phyloP scores from a whole-genome alignment of 2,888 invertebrate species.

The Sericinus montela region DNA sequence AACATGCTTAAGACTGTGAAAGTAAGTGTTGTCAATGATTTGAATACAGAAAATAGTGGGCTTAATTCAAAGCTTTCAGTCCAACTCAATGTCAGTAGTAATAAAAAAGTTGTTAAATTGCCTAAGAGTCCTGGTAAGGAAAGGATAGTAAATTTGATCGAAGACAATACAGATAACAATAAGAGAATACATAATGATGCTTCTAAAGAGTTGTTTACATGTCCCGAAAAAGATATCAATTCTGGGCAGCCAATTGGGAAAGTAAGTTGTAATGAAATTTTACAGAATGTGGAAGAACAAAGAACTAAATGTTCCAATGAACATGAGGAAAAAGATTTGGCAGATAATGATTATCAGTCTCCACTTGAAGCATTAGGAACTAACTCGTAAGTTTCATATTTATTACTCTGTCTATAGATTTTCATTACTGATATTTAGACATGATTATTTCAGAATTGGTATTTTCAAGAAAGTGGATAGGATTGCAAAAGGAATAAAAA shows the following conservation, averaged over 20 bases:
- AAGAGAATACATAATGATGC: slow-evolving; percentile 12
- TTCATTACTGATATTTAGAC: not conserved
- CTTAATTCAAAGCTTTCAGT: slow-evolving; percentile 42
- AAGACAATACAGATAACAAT: slow-evolving; percentile 17
- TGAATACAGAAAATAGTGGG: slow-evolving; percentile 31
- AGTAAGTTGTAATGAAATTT: slow-evolving; percentile 19
- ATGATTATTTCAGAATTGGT: not conserved
- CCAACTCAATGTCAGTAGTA: slow-evolving; percentile 47
- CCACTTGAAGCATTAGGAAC: slow-evolving; percentile 57
- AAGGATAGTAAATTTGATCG: slow-evolving; percentile 27
- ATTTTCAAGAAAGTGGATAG: too few relatives aligned
- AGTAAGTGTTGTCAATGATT: slow-evolving; percentile 49
- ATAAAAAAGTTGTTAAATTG: slow-evolving; percentile 52
- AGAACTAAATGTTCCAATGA: slow-evolving; percentile 15
- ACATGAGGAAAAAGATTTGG: slow-evolving; percentile 20
- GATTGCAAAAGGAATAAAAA: too few relatives aligned
- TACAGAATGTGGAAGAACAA: slow-evolving; percentile 6
- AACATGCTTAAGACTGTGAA: slow-evolving; percentile 43
- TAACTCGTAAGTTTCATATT: slow-evolving; percentile 47
- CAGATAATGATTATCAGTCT: slow-evolving; percentile 58
- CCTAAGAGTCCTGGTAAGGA: slow-evolving; percentile 33
- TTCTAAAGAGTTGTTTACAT: slow-evolving; percentile 9
- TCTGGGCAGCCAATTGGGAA: slow-evolving; percentile 28
- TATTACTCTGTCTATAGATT: not conserved
- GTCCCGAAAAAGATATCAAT: slow-evolving; percentile 22